Evolutionary conservation across 2,113 vertebrate species (phyloP), one percentile per base, ranked within the genome.

Genomic region (Danio rerio): DNA sequence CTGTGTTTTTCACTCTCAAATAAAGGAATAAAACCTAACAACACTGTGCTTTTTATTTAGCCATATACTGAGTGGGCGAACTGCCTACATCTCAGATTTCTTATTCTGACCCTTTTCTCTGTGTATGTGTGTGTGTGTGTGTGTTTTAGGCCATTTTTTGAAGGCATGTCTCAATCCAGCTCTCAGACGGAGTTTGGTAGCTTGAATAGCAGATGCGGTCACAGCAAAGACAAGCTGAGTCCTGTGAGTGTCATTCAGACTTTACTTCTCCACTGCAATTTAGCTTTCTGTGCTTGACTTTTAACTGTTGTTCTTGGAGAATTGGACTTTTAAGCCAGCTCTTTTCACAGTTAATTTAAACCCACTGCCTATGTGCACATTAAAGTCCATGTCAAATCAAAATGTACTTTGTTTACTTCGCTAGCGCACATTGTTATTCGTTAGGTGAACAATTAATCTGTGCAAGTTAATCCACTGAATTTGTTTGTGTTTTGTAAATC

Each of bases 91-190:
- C 56, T 20, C 7, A 59, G 5, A 59, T 16, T 42, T 66, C 4
- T 61, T 45, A 58, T 55, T 52, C 1, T 77, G 16, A 77, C 6
- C 31, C 5, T 84, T 84, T 5, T 69, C 3, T 47, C 9, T 78
- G 10, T 73, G 9, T 68, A 2, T 69, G 7, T 78, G 21, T 72
- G 40, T 78, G 10, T 73, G 9, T 68, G 5, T 69, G 7, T 78
- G 21, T 72, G 40, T 72, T 15, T 81, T 82, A 98, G 96, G 90
- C 96, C 96, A 0, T 98, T 97, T 91, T 98, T 98, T 61, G 96
- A 98, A 88, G 96, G 95, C 5, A 95, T 98, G 92, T 98, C 96
- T 5, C 96, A 97, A 93, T 98, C 96, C 81, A 98, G 96, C 90
- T 97, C 96, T 0, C 96, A 97, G 93, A 96, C 95, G 0, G 96